Base-by-base conservation (phyloP, 1,140 invertebrate species). In the Drosophila pachea region DNA sequence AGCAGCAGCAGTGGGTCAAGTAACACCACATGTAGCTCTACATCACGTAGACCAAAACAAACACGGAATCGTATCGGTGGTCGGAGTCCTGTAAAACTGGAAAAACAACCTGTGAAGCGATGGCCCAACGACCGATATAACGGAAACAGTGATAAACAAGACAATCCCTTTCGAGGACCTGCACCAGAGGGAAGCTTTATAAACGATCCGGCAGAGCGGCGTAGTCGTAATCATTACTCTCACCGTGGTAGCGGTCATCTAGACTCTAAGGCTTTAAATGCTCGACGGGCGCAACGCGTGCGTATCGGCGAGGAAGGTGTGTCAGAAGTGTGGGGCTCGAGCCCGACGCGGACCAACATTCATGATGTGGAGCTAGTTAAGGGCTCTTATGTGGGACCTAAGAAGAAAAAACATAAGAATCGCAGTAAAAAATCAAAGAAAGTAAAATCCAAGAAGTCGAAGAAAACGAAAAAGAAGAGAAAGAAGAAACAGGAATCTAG, bases 281-380 rank as follows among this genome's bases (percentile, higher is more conserved):
- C 92, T 0, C 88, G 95, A 66, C 89, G 94, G 72, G 91, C 93
- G 76, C 92, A 95, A 65, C 89, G 95, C 49, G 95, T 95, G 66
- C 90, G 92, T 70, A 94, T 96, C 45, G 94, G 94, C 42, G 90
- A 93, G 55, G 89, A 92, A 60, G 94, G 94, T 8, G 92, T 93
- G 5, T 88, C 91, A 2, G 90, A 92, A 58, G 91, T 95, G 36
- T 96, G 95, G 95, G 93, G 92, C 42, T 93, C 93, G 88, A 95
- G 94, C 14, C 95, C 95, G 2, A 76, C 90, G 0, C 91, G 76
- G 90, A 92, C 74, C 91, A 94, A 75, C 3, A 58, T 68, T 9
- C 69, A 79, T 11, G 82, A 87, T 43, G 88, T 88, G 14, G 11
- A 83, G 61, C 54, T 89, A 22, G 69, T 89, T 1, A 78, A 84